Conservation (phyloP, 1,140 invertebrate genomes). For the Drosophila seguyi region DNA sequence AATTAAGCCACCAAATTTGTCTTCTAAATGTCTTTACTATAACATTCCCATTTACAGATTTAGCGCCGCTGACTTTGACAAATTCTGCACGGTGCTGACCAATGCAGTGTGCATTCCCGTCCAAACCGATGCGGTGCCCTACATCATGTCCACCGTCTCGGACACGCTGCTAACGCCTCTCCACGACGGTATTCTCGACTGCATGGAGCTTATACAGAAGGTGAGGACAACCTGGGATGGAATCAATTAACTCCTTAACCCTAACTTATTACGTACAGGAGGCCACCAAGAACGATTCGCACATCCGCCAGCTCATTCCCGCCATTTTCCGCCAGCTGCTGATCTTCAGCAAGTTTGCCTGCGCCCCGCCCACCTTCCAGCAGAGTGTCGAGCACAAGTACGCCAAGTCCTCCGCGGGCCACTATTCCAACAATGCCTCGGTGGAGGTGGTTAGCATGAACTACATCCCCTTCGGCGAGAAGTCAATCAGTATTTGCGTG, state of each 20-base stretch:
- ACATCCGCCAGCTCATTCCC: constrained; percentile 90
- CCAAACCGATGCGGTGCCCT: constrained; percentile 92
- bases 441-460: constrained; percentile 93
- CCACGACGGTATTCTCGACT: constrained; percentile 93
- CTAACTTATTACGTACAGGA: constrained; percentile 81
- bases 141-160: constrained; percentile 90
- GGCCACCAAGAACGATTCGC: constrained; percentile 88
- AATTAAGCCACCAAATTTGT: not conserved
- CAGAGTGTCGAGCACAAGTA: constrained; percentile 85
- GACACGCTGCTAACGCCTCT: constrained; percentile 92
- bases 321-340: constrained; percentile 93
- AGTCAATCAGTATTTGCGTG: constrained; percentile 92
- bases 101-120: constrained; percentile 93
- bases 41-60: constrained; percentile 86
- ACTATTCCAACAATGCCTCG: constrained; percentile 84
- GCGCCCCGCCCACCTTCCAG: constrained; percentile 88
- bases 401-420: constrained; percentile 61
- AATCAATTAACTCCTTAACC: not conserved
- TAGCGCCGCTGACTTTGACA: constrained; percentile 90
- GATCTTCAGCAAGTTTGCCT: constrained; percentile 90
- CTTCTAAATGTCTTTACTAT: not conserved
- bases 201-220: constrained; percentile 93
- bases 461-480: constrained; percentile 95
- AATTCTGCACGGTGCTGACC: constrained; percentile 92
- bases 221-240: not conserved